Evolutionary conservation across 2,797 vertebrate species (phyloP).

Genomic region (Danio kyathit): DNA sequence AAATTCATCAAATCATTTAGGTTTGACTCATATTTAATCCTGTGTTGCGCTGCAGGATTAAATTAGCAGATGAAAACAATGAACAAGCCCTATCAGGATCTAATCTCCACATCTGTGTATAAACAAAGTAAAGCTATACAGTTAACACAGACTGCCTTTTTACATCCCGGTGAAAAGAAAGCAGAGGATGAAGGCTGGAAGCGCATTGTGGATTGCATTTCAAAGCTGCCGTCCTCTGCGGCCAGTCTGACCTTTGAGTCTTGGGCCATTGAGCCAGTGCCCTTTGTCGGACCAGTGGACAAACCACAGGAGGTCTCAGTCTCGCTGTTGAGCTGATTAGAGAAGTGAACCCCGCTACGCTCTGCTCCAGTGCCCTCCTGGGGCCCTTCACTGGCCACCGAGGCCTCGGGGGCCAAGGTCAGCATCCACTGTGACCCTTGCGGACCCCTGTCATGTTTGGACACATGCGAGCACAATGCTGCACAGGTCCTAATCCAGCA

Average conservation of each 20-base stretch:
- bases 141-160: slow-evolving; percentile 42
- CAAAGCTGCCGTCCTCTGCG: slow-evolving; percentile 71
- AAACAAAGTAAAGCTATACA: slow-evolving; percentile 27
- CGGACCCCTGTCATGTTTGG: slow-evolving; percentile 87
- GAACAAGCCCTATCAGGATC: slow-evolving; percentile 13
- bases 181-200: slow-evolving; percentile 21
- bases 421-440: slow-evolving; percentile 76
- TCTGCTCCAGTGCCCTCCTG: slow-evolving; percentile 61
- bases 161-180: slow-evolving; percentile 34
- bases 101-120: slow-evolving; percentile 34
- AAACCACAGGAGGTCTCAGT: slow-evolving; percentile 72
- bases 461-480: slow-evolving; percentile 83
- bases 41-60: background rate
- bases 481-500: slow-evolving; percentile 74
- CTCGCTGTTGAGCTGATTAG: slow-evolving; percentile 80
- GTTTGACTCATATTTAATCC: background rate
- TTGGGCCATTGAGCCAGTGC: slow-evolving; percentile 69
- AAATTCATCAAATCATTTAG: background rate
- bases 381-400: slow-evolving; percentile 61
- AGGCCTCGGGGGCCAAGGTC: slow-evolving; percentile 80
- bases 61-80: slow-evolving; percentile 1
- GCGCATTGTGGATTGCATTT: slow-evolving; percentile 70
- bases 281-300: slow-evolving; percentile 69
- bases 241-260: slow-evolving; percentile 75
- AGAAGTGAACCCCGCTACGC: slow-evolving; percentile 68